These are phyloP conservation scores for Tiphia femorata DNA, from an alignment of 2,888 invertebrate genomes.

Conservation along the genomic window DNA sequence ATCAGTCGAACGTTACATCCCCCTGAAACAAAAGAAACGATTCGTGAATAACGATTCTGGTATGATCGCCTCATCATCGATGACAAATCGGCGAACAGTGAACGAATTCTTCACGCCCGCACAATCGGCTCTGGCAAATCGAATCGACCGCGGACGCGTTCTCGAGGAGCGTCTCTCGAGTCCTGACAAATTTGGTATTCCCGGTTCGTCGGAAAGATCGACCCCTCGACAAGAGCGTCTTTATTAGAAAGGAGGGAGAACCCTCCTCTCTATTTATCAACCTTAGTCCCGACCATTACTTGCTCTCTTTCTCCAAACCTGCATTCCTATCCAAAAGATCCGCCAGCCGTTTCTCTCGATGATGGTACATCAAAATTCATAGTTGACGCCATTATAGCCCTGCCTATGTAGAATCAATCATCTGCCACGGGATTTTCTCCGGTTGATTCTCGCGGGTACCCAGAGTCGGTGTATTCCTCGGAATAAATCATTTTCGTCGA, in stretches of 20 bases:
- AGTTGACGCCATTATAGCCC: background rate
- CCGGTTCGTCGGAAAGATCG: conserved; percentile 62
- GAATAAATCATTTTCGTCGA: too few relatives aligned
- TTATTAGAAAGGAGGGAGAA: conserved; percentile 66
- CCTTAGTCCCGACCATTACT: conserved; percentile 52
- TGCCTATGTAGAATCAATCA: background rate
- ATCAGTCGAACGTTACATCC: conserved; percentile 65
- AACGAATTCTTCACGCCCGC: too few relatives aligned
- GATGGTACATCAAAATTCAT: conserved; percentile 3
- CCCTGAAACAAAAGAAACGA: conserved; percentile 49
- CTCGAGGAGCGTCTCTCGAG: too few relatives aligned
- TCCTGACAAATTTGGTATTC: conserved; percentile 65
- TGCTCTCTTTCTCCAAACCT: conserved; percentile 42
- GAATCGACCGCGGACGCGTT: too few relatives aligned
- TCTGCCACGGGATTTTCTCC: too few relatives aligned
- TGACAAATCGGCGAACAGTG: too few relatives aligned
- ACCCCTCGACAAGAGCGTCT: conserved; percentile 67
- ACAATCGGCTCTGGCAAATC: too few relatives aligned
- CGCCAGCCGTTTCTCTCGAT: conserved; percentile 40
- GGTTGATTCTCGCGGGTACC: too few relatives aligned
- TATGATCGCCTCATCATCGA: too few relatives aligned
- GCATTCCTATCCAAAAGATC: conserved; percentile 38
- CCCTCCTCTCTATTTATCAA: conserved; percentile 66
- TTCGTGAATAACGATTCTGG: background rate
- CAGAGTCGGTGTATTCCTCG: too few relatives aligned